phyloP scores from a whole-genome alignment of 2,888 invertebrate genomes.

The Catocala sponsa region DNA sequence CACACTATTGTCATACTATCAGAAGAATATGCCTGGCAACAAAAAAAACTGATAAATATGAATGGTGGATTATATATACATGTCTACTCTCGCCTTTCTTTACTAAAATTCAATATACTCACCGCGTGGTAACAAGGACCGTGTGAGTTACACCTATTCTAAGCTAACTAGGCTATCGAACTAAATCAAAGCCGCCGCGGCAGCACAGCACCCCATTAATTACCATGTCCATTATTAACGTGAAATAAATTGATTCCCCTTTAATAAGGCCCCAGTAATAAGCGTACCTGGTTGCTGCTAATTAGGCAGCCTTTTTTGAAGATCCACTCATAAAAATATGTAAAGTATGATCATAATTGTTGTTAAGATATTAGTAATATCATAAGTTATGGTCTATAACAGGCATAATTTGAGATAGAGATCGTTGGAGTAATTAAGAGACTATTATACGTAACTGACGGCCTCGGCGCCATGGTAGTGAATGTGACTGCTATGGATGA shows the following conservation, averaged over 20 bases:
- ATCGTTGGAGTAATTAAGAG: no score
- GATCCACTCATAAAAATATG: background rate
- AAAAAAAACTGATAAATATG: no score
- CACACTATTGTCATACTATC: no score
- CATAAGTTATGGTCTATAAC: background rate
- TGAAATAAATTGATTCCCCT: slow-evolving; percentile 70
- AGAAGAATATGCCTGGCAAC: no score
- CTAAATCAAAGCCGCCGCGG: slow-evolving; percentile 56
- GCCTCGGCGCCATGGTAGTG: no score
- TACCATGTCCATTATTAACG: slow-evolving; percentile 71
- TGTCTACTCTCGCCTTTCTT: no score
- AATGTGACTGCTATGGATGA: no score
- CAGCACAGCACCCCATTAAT: slow-evolving; percentile 78
- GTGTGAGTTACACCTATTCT: slow-evolving; percentile 37
- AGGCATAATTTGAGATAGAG: no score
- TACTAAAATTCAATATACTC: background rate
- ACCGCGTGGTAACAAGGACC: background rate
- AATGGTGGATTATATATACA: no score
- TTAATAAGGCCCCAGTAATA: slow-evolving; percentile 56
- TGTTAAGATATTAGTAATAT: background rate
- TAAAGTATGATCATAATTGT: no score
- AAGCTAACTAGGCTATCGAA: slow-evolving; percentile 72
- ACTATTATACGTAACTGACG: no score
- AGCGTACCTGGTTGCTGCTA: slow-evolving; percentile 36
- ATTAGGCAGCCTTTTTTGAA: slow-evolving; percentile 23